These are phyloP conservation scores for Lamellibrachia columna DNA, from an alignment of 2,888 invertebrate species.

Conservation along the genomic window DNA sequence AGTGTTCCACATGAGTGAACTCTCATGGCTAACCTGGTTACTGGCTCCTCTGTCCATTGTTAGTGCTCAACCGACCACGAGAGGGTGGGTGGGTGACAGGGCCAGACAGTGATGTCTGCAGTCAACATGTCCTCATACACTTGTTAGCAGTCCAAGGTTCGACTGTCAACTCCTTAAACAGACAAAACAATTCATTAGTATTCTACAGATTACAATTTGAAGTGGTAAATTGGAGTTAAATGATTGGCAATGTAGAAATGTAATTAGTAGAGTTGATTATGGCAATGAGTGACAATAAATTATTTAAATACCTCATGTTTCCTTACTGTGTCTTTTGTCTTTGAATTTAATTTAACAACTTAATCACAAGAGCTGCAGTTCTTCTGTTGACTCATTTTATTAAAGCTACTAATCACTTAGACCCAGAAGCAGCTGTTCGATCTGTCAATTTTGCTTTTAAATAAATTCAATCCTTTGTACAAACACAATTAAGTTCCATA, in stretches of 20 bases:
- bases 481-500: neutral
- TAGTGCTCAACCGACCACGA: neutral
- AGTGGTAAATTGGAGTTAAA: neutral
- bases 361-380: neutral
- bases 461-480: neutral
- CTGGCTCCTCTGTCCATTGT: neutral
- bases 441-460: neutral
- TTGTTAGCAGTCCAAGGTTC: neutral
- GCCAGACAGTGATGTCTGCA: neutral
- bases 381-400: neutral
- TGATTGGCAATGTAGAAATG: neutral
- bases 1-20: neutral
- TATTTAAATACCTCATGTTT: neutral
- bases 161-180: neutral
- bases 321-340: neutral
- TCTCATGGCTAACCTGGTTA: neutral
- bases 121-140: neutral
- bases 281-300: neutral
- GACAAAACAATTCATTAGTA: neutral
- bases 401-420: neutral
- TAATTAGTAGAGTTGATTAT: neutral
- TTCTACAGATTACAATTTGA: neutral
- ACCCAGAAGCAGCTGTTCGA: neutral
- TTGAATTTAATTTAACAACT: neutral
- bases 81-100: conserved; percentile 11